A percentile compares a stretch with the other conserved stretches of the same genome.
phyloP scores from a whole-genome alignment of 2,888 invertebrate genomes.

The Lydus trimaculatus region DNA sequence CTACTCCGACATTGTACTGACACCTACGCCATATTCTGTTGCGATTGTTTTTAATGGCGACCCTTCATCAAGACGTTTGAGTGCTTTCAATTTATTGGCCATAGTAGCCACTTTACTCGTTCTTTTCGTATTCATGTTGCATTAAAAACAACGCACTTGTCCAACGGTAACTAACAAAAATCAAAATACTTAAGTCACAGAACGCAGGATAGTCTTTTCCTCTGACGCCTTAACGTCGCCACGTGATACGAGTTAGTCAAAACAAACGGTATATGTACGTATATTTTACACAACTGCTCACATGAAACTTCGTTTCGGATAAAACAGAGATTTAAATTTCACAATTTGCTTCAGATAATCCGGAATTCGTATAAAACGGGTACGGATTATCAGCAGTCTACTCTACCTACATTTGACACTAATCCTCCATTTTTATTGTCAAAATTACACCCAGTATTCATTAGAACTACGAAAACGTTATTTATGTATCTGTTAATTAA shows the following conservation, averaged over 20 bases:
- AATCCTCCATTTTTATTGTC: too few relatives aligned
- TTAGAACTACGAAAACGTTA: too few relatives aligned
- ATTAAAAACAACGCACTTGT: not conserved
- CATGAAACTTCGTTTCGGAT: not conserved
- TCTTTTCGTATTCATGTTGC: not conserved
- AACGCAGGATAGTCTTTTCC: too few relatives aligned
- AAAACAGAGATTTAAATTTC: not conserved
- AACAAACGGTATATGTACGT: not conserved
- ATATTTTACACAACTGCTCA: not conserved
- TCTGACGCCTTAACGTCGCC: too few relatives aligned
- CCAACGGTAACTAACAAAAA: not conserved
- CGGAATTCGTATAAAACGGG: too few relatives aligned
- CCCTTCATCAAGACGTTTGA: slow-evolving; percentile 2
- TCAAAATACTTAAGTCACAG: too few relatives aligned
- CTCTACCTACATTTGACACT: too few relatives aligned
- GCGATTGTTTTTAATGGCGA: not conserved
- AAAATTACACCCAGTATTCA: too few relatives aligned
- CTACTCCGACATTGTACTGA: not conserved
- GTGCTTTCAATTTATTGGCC: slow-evolving; percentile 9
- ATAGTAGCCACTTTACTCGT: not conserved
- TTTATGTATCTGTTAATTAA: too few relatives aligned
- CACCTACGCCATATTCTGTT: too few relatives aligned
- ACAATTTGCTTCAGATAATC: not conserved
- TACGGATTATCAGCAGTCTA: not conserved
- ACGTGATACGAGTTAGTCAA: too few relatives aligned